These are phyloP conservation scores for Neolamprologus tretocephalus DNA, from an alignment of 2,113 vertebrate species.

Conservation along the genomic window DNA sequence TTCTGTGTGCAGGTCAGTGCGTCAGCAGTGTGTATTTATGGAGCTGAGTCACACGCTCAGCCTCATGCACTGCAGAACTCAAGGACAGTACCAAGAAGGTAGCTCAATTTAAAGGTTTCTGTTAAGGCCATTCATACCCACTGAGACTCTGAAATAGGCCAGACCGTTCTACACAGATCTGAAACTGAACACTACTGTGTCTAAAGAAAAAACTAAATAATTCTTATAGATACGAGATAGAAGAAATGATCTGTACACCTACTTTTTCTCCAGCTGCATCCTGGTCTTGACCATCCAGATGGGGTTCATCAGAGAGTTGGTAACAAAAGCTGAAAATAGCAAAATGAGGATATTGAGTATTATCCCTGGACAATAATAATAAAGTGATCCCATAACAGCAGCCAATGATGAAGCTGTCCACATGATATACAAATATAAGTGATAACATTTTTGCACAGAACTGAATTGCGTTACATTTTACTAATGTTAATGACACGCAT, in stretches of 20 bases:
- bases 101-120: neutral
- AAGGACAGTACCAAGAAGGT: conserved; percentile 8
- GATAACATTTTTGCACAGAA: neutral
- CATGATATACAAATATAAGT: neutral
- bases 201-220: neutral
- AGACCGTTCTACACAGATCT: neutral
- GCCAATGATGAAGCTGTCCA: neutral
- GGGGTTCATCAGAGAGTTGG: conserved; percentile 96
- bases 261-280: conserved; percentile 96
- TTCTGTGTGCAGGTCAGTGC: conserved; percentile 12
- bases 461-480: neutral
- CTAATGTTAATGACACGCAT: neutral
- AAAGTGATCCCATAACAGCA: neutral
- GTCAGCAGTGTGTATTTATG: conserved; percentile 68
- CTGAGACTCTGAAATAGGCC: neutral
- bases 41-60: conserved; percentile 53
- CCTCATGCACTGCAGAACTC: conserved; percentile 11
- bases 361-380: neutral
- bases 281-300: conserved; percentile 98
- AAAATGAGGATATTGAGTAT: neutral
- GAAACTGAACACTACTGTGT: neutral
- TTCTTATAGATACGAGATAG: accelerated
- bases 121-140: neutral
- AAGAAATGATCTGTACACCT: neutral
- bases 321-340: conserved; percentile 81